Evolutionary conservation across 2,888 invertebrate genomes (phyloP).

Genomic region (Zaprionus bogoriensis): DNA sequence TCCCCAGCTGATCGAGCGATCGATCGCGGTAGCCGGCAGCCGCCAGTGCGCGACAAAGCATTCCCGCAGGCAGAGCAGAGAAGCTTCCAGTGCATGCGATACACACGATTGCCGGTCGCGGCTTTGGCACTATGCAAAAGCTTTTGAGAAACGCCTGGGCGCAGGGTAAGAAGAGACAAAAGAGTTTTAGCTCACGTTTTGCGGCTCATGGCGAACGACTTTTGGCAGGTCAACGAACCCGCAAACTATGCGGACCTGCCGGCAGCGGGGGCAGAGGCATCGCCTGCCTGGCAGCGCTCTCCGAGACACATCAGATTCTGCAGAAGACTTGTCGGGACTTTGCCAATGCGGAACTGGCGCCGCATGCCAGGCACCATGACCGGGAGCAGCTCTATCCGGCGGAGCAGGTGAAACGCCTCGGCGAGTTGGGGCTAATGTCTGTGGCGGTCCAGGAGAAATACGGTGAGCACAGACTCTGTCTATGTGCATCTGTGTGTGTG

Average conservation of each 20-base stretch:
- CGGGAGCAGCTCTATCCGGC: slow-evolving; percentile 91
- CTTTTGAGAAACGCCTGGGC: slow-evolving; percentile 32
- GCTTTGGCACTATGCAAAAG: slow-evolving; percentile 46
- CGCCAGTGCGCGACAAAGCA: slow-evolving; percentile 33
- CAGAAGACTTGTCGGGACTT: slow-evolving; percentile 95
- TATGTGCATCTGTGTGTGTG: no score
- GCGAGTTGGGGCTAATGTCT: slow-evolving; percentile 94
- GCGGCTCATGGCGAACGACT: neutral
- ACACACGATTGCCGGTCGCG: neutral
- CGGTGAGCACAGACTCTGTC: slow-evolving; percentile 79
- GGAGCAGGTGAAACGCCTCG: slow-evolving; percentile 93
- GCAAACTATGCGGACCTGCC: slow-evolving; percentile 75
- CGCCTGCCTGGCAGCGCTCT: slow-evolving; percentile 87
- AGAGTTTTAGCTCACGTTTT: neutral
- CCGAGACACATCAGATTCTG: slow-evolving; percentile 95
- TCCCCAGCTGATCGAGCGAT: slow-evolving; percentile 7
- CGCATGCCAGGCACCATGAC: slow-evolving; percentile 92
- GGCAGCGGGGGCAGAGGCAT: slow-evolving; percentile 86
- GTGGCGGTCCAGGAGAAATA: slow-evolving; percentile 90
- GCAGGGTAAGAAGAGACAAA: slow-evolving; percentile 40
- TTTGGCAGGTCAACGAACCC: slow-evolving; percentile 53
- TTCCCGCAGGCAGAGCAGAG: slow-evolving; percentile 12
- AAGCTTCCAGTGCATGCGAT: slow-evolving; percentile 9
- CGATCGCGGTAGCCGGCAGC: slow-evolving; percentile 7
- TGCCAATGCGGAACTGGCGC: slow-evolving; percentile 93